A percentile compares a stretch with the other conserved stretches of the same genome.
These are phyloP conservation scores for Amorpha juglandis DNA, from an alignment of 2,888 invertebrate genomes.

Conservation along the genomic window DNA sequence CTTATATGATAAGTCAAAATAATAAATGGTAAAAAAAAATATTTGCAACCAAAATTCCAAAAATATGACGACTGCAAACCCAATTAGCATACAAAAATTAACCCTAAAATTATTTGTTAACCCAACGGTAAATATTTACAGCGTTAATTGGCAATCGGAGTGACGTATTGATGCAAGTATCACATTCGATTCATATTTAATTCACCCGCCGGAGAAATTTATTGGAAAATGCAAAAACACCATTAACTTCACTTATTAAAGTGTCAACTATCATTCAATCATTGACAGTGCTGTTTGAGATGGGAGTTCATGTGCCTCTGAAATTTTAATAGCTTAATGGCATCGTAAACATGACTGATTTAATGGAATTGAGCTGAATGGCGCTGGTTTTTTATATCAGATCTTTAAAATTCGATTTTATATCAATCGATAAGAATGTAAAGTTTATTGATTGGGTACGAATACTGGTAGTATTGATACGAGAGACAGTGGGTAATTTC, in stretches of 20 bases:
- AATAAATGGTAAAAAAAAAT: neutral
- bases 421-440: too few relatives aligned
- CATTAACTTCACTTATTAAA: slow-evolving; percentile 47
- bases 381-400: too few relatives aligned
- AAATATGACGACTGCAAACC: neutral
- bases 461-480: too few relatives aligned
- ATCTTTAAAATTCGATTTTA: too few relatives aligned
- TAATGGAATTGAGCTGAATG: too few relatives aligned
- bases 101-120: slow-evolving; percentile 28
- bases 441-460: too few relatives aligned
- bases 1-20: neutral
- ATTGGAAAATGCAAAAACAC: slow-evolving; percentile 50
- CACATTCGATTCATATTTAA: slow-evolving; percentile 50
- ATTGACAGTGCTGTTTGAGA: neutral
- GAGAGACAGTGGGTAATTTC: too few relatives aligned
- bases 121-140: slow-evolving; percentile 37
- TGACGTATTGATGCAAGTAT: slow-evolving; percentile 42
- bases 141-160: slow-evolving; percentile 49
- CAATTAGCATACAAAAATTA: slow-evolving; percentile 20
- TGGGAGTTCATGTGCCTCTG: neutral
- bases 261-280: slow-evolving; percentile 32
- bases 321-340: slow-evolving; percentile 1
- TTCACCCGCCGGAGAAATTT: slow-evolving; percentile 47
- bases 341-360: neutral
- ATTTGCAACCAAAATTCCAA: neutral